Conservation (phyloP, 2,797 vertebrate genomes). For the Brotula barbata region DNA sequence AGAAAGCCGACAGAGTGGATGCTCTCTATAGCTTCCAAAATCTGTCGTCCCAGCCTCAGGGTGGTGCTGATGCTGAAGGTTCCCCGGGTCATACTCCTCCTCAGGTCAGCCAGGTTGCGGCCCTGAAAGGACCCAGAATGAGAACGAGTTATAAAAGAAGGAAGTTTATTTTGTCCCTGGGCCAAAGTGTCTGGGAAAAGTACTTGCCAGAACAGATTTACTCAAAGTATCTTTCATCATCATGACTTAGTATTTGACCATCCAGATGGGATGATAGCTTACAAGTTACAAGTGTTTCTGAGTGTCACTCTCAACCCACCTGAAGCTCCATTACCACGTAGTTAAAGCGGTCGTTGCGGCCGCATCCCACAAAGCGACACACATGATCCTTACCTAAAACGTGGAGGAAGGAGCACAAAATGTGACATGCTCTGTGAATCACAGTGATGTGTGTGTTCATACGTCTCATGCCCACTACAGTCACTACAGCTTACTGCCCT, state of each 20-base stretch:
- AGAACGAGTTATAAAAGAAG: not conserved
- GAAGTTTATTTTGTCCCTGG: not conserved
- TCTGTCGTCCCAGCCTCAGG: constrained; percentile 93
- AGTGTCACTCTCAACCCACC: constrained; percentile 76
- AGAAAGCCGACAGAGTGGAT: constrained; percentile 98
- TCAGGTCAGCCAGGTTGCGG: constrained; percentile 94
- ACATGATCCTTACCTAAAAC: constrained; percentile 93
- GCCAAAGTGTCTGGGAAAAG: not conserved
- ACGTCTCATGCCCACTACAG: not conserved
- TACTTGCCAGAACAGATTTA: too few relatives aligned
- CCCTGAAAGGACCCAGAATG: constrained; percentile 76
- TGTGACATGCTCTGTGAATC: constrained; percentile 15
- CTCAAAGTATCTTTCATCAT: too few relatives aligned
- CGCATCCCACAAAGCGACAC: constrained; percentile 97
- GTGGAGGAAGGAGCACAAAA: not conserved
- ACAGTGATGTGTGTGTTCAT: not conserved
- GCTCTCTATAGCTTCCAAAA: constrained; percentile 96
- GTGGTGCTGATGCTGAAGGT: constrained; percentile 96
- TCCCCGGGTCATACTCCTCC: constrained; percentile 92
- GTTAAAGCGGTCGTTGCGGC: constrained; percentile 98
- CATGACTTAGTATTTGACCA: too few relatives aligned
- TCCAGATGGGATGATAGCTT: too few relatives aligned
- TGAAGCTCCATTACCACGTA: constrained; percentile 99
- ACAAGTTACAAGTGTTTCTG: not conserved
- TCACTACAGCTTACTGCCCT: constrained; percentile 1